A percentile compares a stretch with the other conserved stretches of the same genome.
Conservation (phyloP, 2,888 invertebrate species). For the Lysandra bellargus region DNA sequence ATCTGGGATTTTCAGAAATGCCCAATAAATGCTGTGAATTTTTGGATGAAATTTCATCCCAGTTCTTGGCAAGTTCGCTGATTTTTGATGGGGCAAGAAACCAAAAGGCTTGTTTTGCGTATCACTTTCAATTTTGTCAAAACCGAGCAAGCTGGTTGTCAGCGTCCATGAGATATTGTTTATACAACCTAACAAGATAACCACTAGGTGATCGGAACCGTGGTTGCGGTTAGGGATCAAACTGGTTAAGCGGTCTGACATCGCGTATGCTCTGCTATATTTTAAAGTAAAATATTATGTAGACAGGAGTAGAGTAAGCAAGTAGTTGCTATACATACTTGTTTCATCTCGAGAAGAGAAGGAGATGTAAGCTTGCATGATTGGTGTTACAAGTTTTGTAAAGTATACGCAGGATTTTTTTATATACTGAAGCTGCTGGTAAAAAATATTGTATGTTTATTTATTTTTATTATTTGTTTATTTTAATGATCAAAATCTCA, state of each 20-base stretch:
- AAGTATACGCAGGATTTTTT: no score
- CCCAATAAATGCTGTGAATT: neutral
- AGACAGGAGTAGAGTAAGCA: no score
- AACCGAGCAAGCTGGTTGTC: conserved; percentile 24
- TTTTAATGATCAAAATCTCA: no score
- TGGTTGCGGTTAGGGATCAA: conserved; percentile 42
- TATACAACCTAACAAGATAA: conserved; percentile 43
- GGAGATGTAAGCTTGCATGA: no score
- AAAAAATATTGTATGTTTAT: no score
- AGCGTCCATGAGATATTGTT: conserved; percentile 37
- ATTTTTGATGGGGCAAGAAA: neutral
- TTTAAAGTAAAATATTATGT: no score
- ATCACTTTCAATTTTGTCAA: conserved; percentile 29
- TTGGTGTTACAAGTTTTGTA: no score
- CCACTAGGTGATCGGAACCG: conserved; percentile 42
- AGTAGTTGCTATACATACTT: no score
- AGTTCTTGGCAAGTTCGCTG: neutral
- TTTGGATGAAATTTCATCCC: neutral
- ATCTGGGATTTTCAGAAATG: neutral
- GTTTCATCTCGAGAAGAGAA: no score
- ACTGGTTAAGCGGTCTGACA: conserved; percentile 39
- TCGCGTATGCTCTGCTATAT: conserved; percentile 38
- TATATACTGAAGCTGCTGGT: no score
- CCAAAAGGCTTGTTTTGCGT: neutral
- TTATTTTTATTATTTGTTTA: no score